Evolutionary conservation across 2,113 vertebrate species (phyloP), one percentile per base, ranked within the genome.

Genomic region (Syngnathoides biaculeatus): DNA sequence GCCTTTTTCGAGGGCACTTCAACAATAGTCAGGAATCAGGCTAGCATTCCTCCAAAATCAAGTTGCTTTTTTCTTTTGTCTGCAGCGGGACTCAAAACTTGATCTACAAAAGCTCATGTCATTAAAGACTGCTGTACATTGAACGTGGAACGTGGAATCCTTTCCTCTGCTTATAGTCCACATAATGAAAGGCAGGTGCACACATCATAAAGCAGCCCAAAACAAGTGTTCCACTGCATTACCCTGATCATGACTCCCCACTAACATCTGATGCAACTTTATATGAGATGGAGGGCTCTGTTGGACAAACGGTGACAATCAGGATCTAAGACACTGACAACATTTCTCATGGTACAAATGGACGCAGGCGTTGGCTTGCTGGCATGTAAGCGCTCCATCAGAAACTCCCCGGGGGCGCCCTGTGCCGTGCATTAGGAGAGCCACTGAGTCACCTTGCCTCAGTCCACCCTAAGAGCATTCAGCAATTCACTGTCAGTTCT

Each of bases 371-470:
- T 0, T 52, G 67, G 45, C 59, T 69, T 63, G 53, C 60, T 70
- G 58, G 72, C 80, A 67, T 83, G 75, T 67, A 78, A 84, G 77
- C 78, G 80, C 82, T 86, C 84, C 81, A 78, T 84, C 86, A 79
- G 65, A 58, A 73, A 56, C 56, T 76, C 84, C 86, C 84, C 38
- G 62, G 78, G 79, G 86, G 66, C 26, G 59, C 67, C 78, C 73
- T 59, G 64, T 66, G 72, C 64, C 77, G 79, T 67, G 79, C 81
- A 86, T 86, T 84, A 81, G 75, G 71, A 72, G 71, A 78, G 74
- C 66, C 73, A 73, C 71, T 82, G 85, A 86, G 84, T 89, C 85
- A 89, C 86, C 87, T 90, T 84, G 80, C 82, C 86, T 65, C 39
- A 64, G 73, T 85, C 81, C 71, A 74, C 67, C 74, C 84, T 85